phyloP scores from a whole-genome alignment of 2,888 invertebrate genomes.

The Aphrophora alni region DNA sequence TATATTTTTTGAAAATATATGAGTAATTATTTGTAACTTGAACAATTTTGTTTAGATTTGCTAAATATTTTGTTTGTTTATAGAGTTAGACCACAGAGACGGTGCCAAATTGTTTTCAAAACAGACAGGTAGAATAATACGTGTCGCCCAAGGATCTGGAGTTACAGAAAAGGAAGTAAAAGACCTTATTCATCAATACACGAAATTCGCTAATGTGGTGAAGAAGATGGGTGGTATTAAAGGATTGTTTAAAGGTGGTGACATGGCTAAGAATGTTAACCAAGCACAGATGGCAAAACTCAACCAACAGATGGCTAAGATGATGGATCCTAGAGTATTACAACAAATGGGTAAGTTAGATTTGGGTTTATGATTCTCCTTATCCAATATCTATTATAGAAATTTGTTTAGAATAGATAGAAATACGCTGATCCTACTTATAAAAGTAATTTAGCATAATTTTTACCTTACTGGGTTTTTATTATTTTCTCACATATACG shows the following conservation, averaged over 20 bases:
- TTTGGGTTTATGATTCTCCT: too few relatives aligned
- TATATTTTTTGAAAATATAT: too few relatives aligned
- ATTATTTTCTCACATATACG: too few relatives aligned
- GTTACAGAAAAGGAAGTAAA: slow-evolving; percentile 96
- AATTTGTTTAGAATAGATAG: too few relatives aligned
- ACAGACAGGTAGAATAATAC: slow-evolving; percentile 79
- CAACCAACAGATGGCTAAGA: slow-evolving; percentile 99
- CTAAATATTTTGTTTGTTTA: slow-evolving; percentile 41
- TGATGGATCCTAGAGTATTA: slow-evolving; percentile 99
- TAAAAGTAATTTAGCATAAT: too few relatives aligned
- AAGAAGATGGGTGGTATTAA: slow-evolving; percentile 99
- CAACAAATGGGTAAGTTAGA: slow-evolving; percentile 85
- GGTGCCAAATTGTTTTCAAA: slow-evolving; percentile 96
- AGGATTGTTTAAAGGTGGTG: slow-evolving; percentile 97
- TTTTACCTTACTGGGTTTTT: too few relatives aligned
- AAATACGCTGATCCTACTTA: too few relatives aligned
- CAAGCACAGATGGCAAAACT: slow-evolving; percentile 98
- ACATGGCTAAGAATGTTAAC: slow-evolving; percentile 98
- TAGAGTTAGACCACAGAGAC: slow-evolving; percentile 93
- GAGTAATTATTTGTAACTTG: too few relatives aligned
- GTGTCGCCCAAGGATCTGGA: slow-evolving; percentile 93
- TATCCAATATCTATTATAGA: too few relatives aligned
- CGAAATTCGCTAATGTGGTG: slow-evolving; percentile 98
- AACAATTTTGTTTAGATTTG: too few relatives aligned
- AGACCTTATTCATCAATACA: slow-evolving; percentile 96